Evolutionary conservation across 1,140 invertebrate species (phyloP), one percentile per base, ranked within the genome.

Genomic region (Solenopsis invicta): DNA sequence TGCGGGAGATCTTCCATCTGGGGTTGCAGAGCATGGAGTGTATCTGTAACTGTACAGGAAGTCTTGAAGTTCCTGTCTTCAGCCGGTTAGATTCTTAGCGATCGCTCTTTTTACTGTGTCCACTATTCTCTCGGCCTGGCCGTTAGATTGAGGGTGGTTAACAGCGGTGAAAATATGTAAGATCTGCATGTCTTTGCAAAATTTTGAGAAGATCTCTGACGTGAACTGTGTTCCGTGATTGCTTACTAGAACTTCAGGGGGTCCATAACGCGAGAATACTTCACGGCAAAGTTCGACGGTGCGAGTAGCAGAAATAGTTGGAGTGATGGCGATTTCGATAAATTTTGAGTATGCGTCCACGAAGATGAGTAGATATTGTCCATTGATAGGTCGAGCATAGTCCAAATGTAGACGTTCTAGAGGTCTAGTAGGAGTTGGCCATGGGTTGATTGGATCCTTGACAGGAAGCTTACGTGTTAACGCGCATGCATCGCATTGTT

Each of bases 81-180:
- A 84, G 5, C 61, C 62, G 0, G 13, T 4, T 0, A 52, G 56
- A 3, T 84, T 12, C 2, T 74, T 84, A 0, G 66, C 56, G 24
- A 84, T 72, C 0, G 45, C 45, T 8, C 41, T 45, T 74, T 84
- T 84, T 0, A 84, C 8, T 0, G 45, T 29, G 1, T 84, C 67
- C 0, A 78, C 41, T 24, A 48, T 84, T 2, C 80, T 72, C n/a
- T 72, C 56, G 0, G 41, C 80, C 5, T 84, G 80, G 16, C 56
- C 56, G 16, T 74, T 84, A 0, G 56, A 84, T 24, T 74, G 67
- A 0, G 80, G 66, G 2, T 62, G 67, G 10, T 82, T 82, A 0
- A 84, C 24, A 1, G 52, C 18, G 37, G 29, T 5, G 50, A 74
- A 1, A 3, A 62, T 16, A 34, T 74, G 56, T 0, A 67, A 21